A percentile compares a stretch with the other conserved stretches of the same genome.
Conservation (phyloP, 2,797 vertebrate genomes). For the Scolopax rusticola region DNA sequence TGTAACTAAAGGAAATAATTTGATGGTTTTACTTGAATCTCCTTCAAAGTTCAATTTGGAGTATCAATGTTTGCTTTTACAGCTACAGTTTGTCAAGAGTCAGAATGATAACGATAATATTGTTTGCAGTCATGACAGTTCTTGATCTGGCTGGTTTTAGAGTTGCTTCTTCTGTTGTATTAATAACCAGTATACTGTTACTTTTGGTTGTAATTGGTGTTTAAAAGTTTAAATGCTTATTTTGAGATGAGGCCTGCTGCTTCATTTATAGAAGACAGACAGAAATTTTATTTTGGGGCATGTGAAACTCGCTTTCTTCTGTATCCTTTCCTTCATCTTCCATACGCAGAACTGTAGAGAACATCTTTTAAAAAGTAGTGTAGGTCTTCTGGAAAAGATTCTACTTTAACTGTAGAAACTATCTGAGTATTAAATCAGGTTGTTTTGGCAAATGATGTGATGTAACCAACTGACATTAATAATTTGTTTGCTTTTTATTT, state of each 20-base stretch:
- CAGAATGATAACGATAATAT: neutral
- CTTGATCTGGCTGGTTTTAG: neutral
- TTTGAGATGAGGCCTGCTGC: neutral
- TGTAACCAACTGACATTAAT: neutral
- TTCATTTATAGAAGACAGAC: neutral
- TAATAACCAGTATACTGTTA: neutral
- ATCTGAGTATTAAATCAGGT: neutral
- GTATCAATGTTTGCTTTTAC: neutral
- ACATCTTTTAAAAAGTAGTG: neutral
- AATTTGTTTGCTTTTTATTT: neutral
- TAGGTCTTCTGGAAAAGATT: neutral
- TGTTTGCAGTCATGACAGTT: neutral
- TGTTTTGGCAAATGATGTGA: neutral
- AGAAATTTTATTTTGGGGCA: rapidly evolving
- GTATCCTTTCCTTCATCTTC: neutral
- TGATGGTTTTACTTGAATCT: neutral
- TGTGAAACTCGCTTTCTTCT: neutral
- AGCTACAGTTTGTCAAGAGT: neutral
- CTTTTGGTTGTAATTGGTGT: neutral
- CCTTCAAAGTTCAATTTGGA: neutral
- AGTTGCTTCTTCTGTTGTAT: neutral
- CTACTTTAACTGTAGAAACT: neutral
- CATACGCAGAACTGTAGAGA: neutral
- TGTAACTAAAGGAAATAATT: neutral
- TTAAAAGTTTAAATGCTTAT: neutral